Evolutionary conservation across 2,113 vertebrate genomes (phyloP), one percentile per base, ranked within the genome.

Genomic region (Panurus biarmicus): DNA sequence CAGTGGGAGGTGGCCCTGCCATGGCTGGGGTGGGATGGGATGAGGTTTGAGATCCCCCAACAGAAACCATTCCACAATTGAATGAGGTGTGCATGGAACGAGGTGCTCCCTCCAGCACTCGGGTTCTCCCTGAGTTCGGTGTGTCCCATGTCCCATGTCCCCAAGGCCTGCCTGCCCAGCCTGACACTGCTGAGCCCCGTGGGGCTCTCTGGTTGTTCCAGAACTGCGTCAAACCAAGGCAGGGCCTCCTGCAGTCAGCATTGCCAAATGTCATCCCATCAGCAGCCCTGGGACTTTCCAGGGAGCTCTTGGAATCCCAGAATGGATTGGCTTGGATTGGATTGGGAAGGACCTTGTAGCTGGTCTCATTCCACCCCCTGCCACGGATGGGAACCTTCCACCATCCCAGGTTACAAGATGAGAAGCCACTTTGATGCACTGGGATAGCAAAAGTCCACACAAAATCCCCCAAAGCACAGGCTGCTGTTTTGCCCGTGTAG

Each of bases 71-170:
- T 12, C 22, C 38, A 10, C 0, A 2, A 3, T 6, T 5, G 54
- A 29, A 1, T 2, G 45, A 35, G 38, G 19, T 8, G 18, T 2
- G 42, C 26, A 0, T 12, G 2, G 53, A 18, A 12, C 0, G 0
- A 13, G 48, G 28, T 14, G 48, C 29, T 33, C 44, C 1, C 4
- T 25, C 26, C 2, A 11, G 26, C 33, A 4, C 2, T 4, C 0
- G 0, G 11, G 20, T 29, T 33, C n/a, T 25, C 73, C 3, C 0
- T 29, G 66, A 40, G 8, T 14, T 57, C 60, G 35, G 12, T 11
- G 0, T 14, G 12, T 35, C 33, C 56, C 10, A 11, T 11, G 14
- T 65, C 74, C 1, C 19, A 0, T 22, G 9, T 50, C 57, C 1
- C 19, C 35, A 2, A 5, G 36, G 18, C 44, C 28, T 61, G 57